These are phyloP conservation scores for Meleagris gallopavo DNA, from an alignment of 2,113 vertebrate species.

Conservation along the genomic window DNA sequence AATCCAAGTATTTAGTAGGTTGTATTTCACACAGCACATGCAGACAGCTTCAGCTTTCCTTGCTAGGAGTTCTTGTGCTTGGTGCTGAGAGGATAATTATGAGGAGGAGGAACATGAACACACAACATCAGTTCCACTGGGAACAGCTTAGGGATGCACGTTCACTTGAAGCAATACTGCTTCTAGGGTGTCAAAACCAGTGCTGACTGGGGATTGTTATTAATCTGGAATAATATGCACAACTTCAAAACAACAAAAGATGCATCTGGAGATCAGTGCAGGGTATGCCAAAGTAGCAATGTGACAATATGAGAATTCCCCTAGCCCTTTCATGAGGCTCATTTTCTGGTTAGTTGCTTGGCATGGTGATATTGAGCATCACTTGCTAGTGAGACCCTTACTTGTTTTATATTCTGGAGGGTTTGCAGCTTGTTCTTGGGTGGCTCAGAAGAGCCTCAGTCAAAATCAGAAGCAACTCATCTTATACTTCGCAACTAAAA, in stretches of 20 bases:
- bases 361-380: neutral
- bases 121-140: neutral
- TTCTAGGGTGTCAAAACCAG: neutral
- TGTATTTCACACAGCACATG: neutral
- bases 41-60: neutral
- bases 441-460: neutral
- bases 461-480: neutral
- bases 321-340: neutral
- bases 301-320: neutral
- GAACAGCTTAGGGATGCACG: neutral
- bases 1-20: neutral
- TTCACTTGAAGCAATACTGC: neutral
- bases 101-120: neutral
- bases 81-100: neutral
- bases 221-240: neutral
- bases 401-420: neutral
- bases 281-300: neutral
- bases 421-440: neutral
- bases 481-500: neutral
- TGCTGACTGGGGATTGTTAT: neutral
- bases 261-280: neutral
- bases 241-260: neutral
- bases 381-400: neutral
- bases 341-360: neutral
- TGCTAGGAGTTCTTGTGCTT: neutral